Evolutionary conservation across 2,113 vertebrate species (phyloP), one percentile per base, ranked within the genome.

Genomic region (Etia nguti): DNA sequence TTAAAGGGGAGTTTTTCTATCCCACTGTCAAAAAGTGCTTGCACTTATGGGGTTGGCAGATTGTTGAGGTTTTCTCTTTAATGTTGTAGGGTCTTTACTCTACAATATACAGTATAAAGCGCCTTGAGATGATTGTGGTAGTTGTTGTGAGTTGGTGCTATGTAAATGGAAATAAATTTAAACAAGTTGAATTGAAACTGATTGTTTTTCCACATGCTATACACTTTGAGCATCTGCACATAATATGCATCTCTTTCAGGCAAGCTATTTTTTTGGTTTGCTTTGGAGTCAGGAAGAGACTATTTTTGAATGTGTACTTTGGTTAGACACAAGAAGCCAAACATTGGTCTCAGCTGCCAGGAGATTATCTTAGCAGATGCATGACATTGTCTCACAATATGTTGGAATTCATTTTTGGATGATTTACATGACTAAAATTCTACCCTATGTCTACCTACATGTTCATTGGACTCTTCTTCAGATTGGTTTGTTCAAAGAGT

Each of bases 181-280:
- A 43, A 68, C 1, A 3, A 41, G 20, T 13, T 43, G 65, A 15
- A 43, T 24, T 12, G 3, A 68, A 80, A 20, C 9, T 43, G 22
- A 75, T 83, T 79, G 20, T 70, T 86, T 79, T 65, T 82, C 26
- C 29, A 9, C 38, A 59, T 22, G 52, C 13, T 26, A 29, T 29
- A 13, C 26, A 16, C 36, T 77, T 75, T 36, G 31, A 81, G 16
- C 79, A 55, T 59, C 62, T 60, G 22, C 43, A 52, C 46, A 52
- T 29, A 75, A 75, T 50, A 31, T 50, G 16, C 16, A 75, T 50
- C 43, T 50, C 43, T 75, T 48, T 31, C 9, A 77, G 26, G 43
- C 1, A 77, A 77, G 12, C 70, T 31, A 88, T 93, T 92, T 92
- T 82, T 93, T 93, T 90, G 77, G 85, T 88, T 88, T 89, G 86